Evolutionary conservation across 2,113 vertebrate species (phyloP).

Genomic region (Pogona vitticeps): DNA sequence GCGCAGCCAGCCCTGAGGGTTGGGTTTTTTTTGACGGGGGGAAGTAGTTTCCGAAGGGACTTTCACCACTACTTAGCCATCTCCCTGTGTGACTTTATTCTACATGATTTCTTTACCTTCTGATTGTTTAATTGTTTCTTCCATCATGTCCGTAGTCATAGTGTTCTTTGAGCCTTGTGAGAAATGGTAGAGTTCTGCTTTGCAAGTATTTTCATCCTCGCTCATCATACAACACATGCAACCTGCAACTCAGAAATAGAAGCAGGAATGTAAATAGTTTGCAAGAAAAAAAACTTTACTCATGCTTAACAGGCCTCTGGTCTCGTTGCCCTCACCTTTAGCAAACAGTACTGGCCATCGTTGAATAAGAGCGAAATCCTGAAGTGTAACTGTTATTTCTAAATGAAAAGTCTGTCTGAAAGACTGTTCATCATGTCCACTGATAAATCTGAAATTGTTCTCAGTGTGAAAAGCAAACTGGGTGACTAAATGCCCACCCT

Average conservation of each 20-base stretch:
- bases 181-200: too few relatives aligned
- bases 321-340: neutral
- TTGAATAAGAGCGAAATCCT: neutral
- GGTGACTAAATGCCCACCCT: neutral
- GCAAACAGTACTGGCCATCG: neutral
- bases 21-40: too few relatives aligned
- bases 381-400: conserved; percentile 8
- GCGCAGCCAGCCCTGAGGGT: too few relatives aligned
- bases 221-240: neutral
- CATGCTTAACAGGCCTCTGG: neutral
- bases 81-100: too few relatives aligned
- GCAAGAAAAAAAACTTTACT: rapidly evolving
- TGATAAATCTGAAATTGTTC: neutral
- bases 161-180: too few relatives aligned
- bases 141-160: too few relatives aligned
- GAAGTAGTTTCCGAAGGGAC: too few relatives aligned
- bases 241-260: neutral
- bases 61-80: too few relatives aligned
- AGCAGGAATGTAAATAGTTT: neutral
- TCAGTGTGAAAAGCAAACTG: neutral
- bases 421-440: neutral
- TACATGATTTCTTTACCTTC: too few relatives aligned
- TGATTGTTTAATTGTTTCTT: too few relatives aligned
- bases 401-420: neutral
- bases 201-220: too few relatives aligned